Conservation (phyloP, 2,797 vertebrate species). For the Eidolon dupreanum region DNA sequence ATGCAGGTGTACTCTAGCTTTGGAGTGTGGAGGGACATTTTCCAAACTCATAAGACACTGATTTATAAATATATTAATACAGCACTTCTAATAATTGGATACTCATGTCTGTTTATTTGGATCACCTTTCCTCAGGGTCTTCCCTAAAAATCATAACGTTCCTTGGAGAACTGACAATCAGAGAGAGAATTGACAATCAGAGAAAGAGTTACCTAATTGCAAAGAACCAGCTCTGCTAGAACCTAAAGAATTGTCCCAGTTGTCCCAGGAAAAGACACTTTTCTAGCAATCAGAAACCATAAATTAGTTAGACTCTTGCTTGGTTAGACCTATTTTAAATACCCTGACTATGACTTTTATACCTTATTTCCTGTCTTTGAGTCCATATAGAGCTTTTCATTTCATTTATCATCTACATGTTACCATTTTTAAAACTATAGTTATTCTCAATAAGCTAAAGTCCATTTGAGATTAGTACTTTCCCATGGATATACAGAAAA, state of each 20-base stretch:
- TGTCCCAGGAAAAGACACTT: background rate
- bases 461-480: background rate
- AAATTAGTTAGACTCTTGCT: background rate
- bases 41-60: background rate
- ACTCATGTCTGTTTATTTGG: background rate
- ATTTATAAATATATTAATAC: background rate
- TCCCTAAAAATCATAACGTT: background rate
- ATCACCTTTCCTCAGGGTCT: background rate
- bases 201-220: background rate
- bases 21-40: background rate
- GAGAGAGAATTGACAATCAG: background rate
- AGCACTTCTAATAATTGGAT: background rate
- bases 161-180: background rate
- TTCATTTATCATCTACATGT: conserved; percentile 26
- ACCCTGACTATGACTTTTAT: background rate
- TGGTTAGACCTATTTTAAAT: conserved; percentile 19
- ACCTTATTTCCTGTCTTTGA: background rate
- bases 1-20: background rate
- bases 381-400: background rate
- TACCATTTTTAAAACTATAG: background rate
- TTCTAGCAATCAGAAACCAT: background rate
- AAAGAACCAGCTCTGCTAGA: background rate
- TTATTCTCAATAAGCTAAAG: background rate
- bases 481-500: background rate
- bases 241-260: background rate